phyloP scores from a whole-genome alignment of 2,113 vertebrate genomes.

The Zosterops japonicus region DNA sequence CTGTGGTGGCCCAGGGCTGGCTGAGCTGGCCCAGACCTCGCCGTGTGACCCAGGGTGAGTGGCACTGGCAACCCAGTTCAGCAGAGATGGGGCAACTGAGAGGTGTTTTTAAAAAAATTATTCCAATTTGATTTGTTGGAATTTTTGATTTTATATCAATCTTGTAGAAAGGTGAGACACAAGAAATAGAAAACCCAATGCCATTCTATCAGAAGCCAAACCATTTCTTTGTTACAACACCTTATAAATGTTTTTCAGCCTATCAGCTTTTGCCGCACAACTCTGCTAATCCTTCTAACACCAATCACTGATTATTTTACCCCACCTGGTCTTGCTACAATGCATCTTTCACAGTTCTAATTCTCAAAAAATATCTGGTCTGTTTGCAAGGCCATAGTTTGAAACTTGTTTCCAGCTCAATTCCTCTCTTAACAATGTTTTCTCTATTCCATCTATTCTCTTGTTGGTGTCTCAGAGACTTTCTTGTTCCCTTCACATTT shows the following conservation, averaged over 20 bases:
- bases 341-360: not conserved
- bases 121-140: not conserved
- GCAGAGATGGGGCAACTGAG: not conserved
- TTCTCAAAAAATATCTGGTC: not conserved
- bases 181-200: not conserved
- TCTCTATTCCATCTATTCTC: not conserved
- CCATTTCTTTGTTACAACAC: not conserved
- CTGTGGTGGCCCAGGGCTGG: conserved; percentile 79
- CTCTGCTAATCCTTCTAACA: not conserved
- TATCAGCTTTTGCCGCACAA: not conserved
- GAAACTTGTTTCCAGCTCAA: not conserved
- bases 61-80: not conserved
- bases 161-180: not conserved
- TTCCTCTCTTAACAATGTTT: not conserved
- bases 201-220: not conserved
- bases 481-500: not conserved
- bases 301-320: not conserved
- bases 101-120: not conserved
- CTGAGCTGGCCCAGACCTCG: conserved; percentile 63
- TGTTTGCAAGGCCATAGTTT: not conserved
- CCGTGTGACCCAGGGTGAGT: conserved; percentile 84
- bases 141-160: not conserved
- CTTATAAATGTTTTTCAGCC: not conserved
- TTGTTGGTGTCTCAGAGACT: not conserved
- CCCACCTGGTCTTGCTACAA: not conserved